A percentile compares a stretch with the other conserved stretches of the same genome.
Conservation (phyloP, 2,888 invertebrate species). For the Cantharis nigra region DNA sequence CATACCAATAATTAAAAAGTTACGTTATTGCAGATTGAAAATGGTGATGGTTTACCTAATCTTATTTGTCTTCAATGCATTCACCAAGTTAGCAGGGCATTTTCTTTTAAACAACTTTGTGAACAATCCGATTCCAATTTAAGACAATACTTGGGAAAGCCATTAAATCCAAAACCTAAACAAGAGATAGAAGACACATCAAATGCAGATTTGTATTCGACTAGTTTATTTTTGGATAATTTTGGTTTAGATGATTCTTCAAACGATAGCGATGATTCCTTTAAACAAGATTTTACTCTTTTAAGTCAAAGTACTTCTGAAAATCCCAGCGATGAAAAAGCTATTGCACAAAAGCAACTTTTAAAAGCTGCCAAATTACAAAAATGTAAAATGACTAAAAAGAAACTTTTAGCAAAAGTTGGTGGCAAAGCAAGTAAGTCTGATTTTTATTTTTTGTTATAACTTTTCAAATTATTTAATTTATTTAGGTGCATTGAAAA, state of each 20-base stretch:
- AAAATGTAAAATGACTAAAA: conserved; percentile 48
- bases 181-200: conserved; percentile 41
- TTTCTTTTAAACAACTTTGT: conserved; percentile 57
- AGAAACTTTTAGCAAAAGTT: conserved; percentile 47
- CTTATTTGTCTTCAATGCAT: conserved; percentile 57
- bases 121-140: conserved; percentile 56
- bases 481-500: conserved; percentile 39
- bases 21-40: conserved; percentile 50
- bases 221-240: conserved; percentile 45
- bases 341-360: conserved; percentile 54
- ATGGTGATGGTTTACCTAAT: conserved; percentile 56
- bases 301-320: conserved; percentile 41
- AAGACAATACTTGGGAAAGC: conserved; percentile 54
- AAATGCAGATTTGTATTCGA: conserved; percentile 40
- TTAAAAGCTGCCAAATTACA: conserved; percentile 51
- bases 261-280: conserved; percentile 49
- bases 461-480: neutral
- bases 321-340: conserved; percentile 49
- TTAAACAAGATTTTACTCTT: conserved; percentile 47
- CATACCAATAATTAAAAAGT: neutral
- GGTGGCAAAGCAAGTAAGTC: conserved; percentile 42
- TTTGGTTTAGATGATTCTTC: conserved; percentile 51
- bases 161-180: conserved; percentile 43
- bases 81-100: conserved; percentile 56
- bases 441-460: neutral